Evolutionary conservation across 2,888 invertebrate genomes (phyloP), one percentile per base, ranked within the genome.

Genomic region (Cryptus viduatorius): DNA sequence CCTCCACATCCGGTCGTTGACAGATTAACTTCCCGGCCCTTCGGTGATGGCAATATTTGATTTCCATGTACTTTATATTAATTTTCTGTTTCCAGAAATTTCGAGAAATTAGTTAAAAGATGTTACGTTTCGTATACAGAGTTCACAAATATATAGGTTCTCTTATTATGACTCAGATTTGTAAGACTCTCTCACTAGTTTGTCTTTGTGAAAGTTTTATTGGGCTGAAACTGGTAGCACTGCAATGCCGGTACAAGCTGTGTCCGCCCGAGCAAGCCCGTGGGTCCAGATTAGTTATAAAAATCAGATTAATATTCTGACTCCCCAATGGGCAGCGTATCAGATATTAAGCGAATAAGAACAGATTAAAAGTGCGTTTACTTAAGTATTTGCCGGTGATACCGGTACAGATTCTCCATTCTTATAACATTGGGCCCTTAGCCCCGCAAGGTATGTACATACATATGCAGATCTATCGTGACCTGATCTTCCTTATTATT

Each of bases 281-380:
- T 48, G 46, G 37, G 37, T 37, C 37, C 46, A 48, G 46, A 48
- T n/a, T 14, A 48, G 14, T 48, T 4, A 14, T 4, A 48, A 48
- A 48, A 48, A 80, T 80, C 75, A 80, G 75, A 68, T 81, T 75
- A 81, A 81, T 75, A 81, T 69, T 73, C 80, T 81, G 80, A 68
- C 68, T 69, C 61, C 71, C 75, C 59, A 46, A 79, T 79, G 56
- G 72, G 72, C 56, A 65, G 67, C 73, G 79, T 79, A 79, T 73
- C 79, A 79, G 73, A 81, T 81, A 81, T 81, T 81, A 75, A 75
- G 75, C 80, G 75, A 75, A 81, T 81, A 81, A 81, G 75, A 81
- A 81, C 80, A 75, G 75, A 81, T 81, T 10, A 48, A 48, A 48
- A 48, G 46, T 48, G 46, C 46, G 24, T 48, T 48, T 48, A 48